Evolutionary conservation across 2,113 vertebrate species (phyloP).

Genomic region (Microtus oregoni): DNA sequence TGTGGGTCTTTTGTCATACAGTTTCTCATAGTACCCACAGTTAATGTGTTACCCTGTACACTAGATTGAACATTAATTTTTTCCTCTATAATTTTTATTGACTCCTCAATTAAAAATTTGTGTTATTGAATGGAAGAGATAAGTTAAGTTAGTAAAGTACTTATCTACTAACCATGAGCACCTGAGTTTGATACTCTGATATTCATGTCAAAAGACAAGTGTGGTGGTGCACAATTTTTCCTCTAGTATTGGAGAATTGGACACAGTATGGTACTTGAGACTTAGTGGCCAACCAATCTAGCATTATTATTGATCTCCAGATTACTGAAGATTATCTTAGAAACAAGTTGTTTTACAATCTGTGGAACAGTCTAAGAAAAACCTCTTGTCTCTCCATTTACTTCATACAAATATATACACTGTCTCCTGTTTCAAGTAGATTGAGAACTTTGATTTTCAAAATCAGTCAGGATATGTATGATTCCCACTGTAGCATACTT

Average conservation of each 20-base stretch:
- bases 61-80: background rate
- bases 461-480: background rate
- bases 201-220: background rate
- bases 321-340: background rate
- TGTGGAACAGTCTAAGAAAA: background rate
- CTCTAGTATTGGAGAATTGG: background rate
- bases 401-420: background rate
- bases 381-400: too few species aligned
- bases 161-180: background rate
- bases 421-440: background rate
- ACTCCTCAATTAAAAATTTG: background rate
- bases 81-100: background rate
- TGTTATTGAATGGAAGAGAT: background rate
- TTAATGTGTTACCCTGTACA: background rate
- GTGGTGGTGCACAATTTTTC: fast-evolving
- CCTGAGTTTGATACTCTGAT: background rate
- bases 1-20: background rate
- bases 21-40: background rate
- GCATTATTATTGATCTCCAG: background rate
- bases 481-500: background rate
- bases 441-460: background rate
- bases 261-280: background rate
- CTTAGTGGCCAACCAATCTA: background rate
- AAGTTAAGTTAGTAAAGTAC: too few species aligned
- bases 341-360: background rate